Evolutionary conservation across 1,140 invertebrate species (phyloP), one percentile per base, ranked within the genome.

Genomic region (Tetramorium simillimum): DNA sequence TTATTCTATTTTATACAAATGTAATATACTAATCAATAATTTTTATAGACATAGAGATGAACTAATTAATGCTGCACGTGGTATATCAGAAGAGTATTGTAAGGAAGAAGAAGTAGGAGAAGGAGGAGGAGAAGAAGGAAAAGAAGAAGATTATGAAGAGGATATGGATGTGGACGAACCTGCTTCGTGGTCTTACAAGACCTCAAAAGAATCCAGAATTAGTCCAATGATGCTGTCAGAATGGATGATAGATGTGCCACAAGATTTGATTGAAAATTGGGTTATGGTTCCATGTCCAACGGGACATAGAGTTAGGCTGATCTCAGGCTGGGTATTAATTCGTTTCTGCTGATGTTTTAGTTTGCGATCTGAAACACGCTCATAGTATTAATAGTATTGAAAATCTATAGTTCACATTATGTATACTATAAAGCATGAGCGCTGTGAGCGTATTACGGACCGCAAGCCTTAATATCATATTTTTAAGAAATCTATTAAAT

Each of bases 161-260:
- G 89, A 91, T 78, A 92, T 94, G 93, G 93, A 94, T 70, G 49
- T 92, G 16, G 91, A 94, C 18, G 58, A 51, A 62, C 46, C 0
- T 4, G 21, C 89, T 12, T 88, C 72, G 40, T 89, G 85, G 24
- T 40, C 43, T 21, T 46, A 43, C 14, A 67, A 12, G 10, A 12
- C 21, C 21, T 3, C 62, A 3, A 73, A 28, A 6, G 86, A 87
- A 49, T 21, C 88, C 49, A 94, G 93, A 82, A 91, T 88, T 67
- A 94, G 94, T 89, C 92, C 93, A 93, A 93, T 98, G 49, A 98
- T 98, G 98, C 92, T 98, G 37, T 99, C 98, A 0, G 99, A 99
- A 94, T 99, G 98, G 98, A 95, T 99, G 93, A 94, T 97, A 2
- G 98, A 99, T 89, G 96, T 97, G 65, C 99, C 99, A 18, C 95